Conservation (phyloP, 2,888 invertebrate genomes). For the Cephus sareptanus region DNA sequence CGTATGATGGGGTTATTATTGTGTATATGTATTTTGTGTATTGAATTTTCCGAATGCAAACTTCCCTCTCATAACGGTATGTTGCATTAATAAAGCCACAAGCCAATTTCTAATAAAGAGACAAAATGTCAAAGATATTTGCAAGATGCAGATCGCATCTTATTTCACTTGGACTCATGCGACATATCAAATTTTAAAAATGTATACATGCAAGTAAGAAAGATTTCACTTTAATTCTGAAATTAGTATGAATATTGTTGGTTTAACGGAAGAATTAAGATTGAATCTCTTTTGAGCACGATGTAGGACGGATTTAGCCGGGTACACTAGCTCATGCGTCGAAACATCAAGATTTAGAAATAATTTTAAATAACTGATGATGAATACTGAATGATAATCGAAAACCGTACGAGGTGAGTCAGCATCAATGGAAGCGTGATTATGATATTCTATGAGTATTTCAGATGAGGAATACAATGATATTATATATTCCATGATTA, state of each 20-base stretch:
- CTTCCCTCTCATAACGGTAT: neutral
- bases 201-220: neutral
- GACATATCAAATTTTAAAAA: neutral
- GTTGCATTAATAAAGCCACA: neutral
- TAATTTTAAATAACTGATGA: neutral
- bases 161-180: neutral
- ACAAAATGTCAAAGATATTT: neutral
- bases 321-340: neutral
- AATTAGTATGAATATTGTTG: neutral
- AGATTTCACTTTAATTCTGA: neutral
- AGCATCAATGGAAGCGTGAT: neutral
- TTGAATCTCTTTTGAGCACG: neutral
- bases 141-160: neutral
- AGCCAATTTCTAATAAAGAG: neutral
- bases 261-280: neutral
- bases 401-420: neutral
- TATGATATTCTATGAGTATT: neutral
- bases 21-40: neutral
- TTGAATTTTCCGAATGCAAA: neutral
- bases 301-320: neutral
- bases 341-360: neutral
- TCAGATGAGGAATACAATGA: neutral
- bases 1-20: neutral
- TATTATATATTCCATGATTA: neutral
- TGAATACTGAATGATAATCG: neutral